Evolutionary conservation across 1,140 invertebrate genomes (phyloP).

Genomic region (Phortica variegata): DNA sequence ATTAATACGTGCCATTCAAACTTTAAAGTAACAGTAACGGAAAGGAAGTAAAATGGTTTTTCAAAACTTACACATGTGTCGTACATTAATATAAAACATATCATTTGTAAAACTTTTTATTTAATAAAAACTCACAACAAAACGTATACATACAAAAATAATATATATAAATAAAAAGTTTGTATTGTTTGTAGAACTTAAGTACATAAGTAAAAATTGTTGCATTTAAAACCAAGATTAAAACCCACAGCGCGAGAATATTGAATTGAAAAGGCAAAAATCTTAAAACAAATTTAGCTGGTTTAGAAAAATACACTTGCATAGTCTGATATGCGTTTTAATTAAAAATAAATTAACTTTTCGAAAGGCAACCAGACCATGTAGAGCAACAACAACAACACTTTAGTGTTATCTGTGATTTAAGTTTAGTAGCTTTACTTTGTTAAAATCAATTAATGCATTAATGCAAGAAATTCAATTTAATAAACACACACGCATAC

Average conservation of each 20-base stretch:
- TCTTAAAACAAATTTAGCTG: too few species aligned
- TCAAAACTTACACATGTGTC: too few species aligned
- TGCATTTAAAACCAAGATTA: constrained; percentile 36
- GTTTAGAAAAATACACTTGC: too few species aligned
- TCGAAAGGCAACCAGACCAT: constrained; percentile 1
- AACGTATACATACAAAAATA: neutral
- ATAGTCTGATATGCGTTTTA: constrained; percentile 36
- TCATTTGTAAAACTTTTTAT: constrained; percentile 17
- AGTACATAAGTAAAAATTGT: constrained; percentile 28
- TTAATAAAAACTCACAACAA: constrained; percentile 8
- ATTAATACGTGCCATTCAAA: constrained; percentile 42
- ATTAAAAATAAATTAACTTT: constrained; percentile 14
- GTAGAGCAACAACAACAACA: constrained; percentile 26
- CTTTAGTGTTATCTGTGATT: constrained; percentile 56
- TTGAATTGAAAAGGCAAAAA: constrained; percentile 1
- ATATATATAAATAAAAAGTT: neutral
- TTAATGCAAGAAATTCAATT: too few species aligned
- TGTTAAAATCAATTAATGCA: too few species aligned
- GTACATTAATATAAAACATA: constrained; percentile 9
- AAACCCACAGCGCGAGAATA: constrained; percentile 18
- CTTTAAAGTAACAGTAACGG: too few species aligned
- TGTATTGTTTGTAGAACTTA: constrained; percentile 43
- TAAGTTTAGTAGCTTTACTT: constrained; percentile 56
- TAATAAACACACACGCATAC: too few species aligned
- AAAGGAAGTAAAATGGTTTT: too few species aligned